These are phyloP conservation scores for Antennarius striatus DNA, from an alignment of 2,113 vertebrate species.

Conservation along the genomic window DNA sequence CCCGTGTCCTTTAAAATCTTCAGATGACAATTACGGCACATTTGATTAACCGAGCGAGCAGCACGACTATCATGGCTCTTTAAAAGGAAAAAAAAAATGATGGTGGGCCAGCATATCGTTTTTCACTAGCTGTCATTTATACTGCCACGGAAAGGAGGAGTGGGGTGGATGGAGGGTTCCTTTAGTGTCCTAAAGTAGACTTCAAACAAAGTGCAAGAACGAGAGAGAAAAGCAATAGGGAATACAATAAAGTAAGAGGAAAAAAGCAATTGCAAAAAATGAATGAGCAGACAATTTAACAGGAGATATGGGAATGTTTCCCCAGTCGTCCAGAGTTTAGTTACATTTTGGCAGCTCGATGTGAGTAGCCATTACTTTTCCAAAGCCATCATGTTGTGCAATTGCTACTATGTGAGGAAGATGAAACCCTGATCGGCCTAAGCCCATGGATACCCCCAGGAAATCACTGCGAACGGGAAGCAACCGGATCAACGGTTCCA, in stretches of 20 bases:
- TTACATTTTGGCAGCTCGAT: slow-evolving; percentile 65
- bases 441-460: slow-evolving; percentile 62
- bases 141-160: slow-evolving; percentile 58
- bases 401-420: slow-evolving; percentile 69
- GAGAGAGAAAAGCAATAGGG: slow-evolving; percentile 39
- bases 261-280: slow-evolving; percentile 54
- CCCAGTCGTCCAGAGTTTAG: slow-evolving; percentile 57
- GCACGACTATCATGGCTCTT: slow-evolving; percentile 53
- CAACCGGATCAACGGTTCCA: slow-evolving; percentile 48
- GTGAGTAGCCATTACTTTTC: slow-evolving; percentile 65
- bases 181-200: slow-evolving; percentile 78
- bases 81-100: slow-evolving; percentile 1
- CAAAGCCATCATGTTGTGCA: slow-evolving; percentile 65
- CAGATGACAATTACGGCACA: slow-evolving; percentile 75
- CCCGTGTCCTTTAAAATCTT: slow-evolving; percentile 68
- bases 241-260: slow-evolving; percentile 36
- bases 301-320: slow-evolving; percentile 68
- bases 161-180: slow-evolving; percentile 50
- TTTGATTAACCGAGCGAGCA: slow-evolving; percentile 76
- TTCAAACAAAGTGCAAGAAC: slow-evolving; percentile 75
- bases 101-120: slow-evolving; percentile 59
- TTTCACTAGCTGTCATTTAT: slow-evolving; percentile 85
- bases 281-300: slow-evolving; percentile 68
- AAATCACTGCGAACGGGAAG: slow-evolving; percentile 57
- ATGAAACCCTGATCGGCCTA: slow-evolving; percentile 61